Evolutionary conservation across 2,113 vertebrate genomes (phyloP).

Genomic region (Parotia lawesii): DNA sequence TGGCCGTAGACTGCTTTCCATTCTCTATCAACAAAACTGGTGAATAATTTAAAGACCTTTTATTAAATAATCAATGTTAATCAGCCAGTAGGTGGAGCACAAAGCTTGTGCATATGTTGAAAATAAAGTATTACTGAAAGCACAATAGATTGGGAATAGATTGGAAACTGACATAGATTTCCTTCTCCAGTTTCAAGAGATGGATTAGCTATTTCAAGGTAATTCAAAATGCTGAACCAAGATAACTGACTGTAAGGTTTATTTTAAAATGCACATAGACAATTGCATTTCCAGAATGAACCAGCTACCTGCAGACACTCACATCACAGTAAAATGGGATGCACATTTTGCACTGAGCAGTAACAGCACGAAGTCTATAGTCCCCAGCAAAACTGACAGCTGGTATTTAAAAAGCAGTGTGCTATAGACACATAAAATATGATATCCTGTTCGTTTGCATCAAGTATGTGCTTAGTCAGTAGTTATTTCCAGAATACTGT

Average conservation of each 20-base stretch:
- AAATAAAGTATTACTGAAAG: background rate
- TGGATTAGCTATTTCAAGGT: background rate
- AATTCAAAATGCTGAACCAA: background rate
- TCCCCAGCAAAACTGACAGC: background rate
- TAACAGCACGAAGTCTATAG: background rate
- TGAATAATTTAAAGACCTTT: background rate
- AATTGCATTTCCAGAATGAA: background rate
- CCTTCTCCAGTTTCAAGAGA: background rate
- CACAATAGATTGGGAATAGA: background rate
- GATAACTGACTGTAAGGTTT: background rate
- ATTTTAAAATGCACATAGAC: background rate
- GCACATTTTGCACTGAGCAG: background rate
- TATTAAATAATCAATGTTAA: background rate
- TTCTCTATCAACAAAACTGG: background rate
- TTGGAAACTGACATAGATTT: background rate
- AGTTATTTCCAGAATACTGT: background rate
- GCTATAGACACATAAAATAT: background rate
- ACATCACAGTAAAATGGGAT: background rate
- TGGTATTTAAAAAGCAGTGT: background rate
- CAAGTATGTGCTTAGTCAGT: background rate
- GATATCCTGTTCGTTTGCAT: background rate
- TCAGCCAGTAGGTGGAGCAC: slow-evolving; percentile 52
- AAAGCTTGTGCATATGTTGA: background rate
- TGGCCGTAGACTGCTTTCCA: background rate
- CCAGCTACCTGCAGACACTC: background rate